Evolutionary conservation across 1,140 invertebrate genomes (phyloP), one percentile per base, ranked within the genome.

Genomic region (Pentalonia nigronervosa): DNA sequence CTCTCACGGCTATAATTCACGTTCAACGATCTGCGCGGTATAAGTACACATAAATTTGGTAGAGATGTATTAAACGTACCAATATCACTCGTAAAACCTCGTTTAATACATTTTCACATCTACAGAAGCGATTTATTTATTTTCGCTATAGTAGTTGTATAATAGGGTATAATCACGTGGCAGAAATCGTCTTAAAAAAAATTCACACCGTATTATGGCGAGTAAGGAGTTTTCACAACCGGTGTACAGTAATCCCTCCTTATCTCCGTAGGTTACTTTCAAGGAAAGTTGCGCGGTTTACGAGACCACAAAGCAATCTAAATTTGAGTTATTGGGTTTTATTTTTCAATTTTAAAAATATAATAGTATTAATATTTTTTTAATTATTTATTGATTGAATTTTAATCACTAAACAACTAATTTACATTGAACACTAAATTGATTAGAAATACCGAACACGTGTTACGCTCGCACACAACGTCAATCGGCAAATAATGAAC

Each of bases 41-140:
- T 17, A 41, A 34, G n/a, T 8, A 41, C 36, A 83, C 34, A 83
- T 83, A 41, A 83, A 83, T 83, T 41, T 21, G 17, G 81, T 6
- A 83, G 36, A 83, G 36, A 7, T 83, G 36, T 83, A 41, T 36
- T 34, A 83, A 34, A 41, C 4, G 36, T 83, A 83, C 81, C 81
- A 41, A 76, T 76, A 83, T 41, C 36, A 41, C 81, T 76, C 60
- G 60, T 83, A 83, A 83, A 83, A 41, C 81, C 81, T 41, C 81
- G 36, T 83, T 83, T 41, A 83, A 83, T 34, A 83, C 34, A 21
- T 83, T 83, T 83, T 83, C 34, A 23, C 20, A 11, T 83, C 81
- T 41, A 83, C 20, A 83, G 36, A 83, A 83, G 36, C 34, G 36
- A 83, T 83, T 83, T 83, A 83, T 83, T 36, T 83, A 41, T 83